phyloP scores from a whole-genome alignment of 2,888 invertebrate species.

The Xanthia togata region DNA sequence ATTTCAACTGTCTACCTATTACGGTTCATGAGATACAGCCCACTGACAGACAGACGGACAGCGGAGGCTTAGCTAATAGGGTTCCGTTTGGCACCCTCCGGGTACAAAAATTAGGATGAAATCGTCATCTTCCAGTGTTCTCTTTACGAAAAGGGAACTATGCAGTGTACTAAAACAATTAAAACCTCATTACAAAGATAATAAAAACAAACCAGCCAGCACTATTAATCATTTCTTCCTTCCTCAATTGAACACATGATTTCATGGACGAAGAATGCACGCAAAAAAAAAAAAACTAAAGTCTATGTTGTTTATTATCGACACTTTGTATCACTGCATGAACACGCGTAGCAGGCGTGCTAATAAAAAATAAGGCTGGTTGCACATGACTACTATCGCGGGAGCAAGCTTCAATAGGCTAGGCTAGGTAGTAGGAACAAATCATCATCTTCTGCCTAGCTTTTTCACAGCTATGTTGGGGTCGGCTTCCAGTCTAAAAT shows the following conservation, averaged over 20 bases:
- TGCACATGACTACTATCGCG: not conserved
- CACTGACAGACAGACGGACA: no score
- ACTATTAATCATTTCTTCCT: not conserved
- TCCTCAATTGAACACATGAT: constrained; percentile 24
- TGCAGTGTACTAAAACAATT: not conserved
- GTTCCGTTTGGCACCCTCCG: no score
- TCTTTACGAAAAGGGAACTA: not conserved
- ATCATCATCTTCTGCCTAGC: not conserved
- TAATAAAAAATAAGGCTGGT: constrained; percentile 5
- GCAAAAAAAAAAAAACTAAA: constrained; percentile 25
- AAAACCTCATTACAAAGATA: not conserved
- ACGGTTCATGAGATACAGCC: no score
- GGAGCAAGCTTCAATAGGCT: not conserved
- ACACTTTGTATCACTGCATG: constrained; percentile 9
- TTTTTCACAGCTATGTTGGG: not conserved
- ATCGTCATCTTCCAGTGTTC: not conserved
- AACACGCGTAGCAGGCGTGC: constrained; percentile 28
- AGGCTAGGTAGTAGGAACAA: not conserved
- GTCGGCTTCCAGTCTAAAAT: not conserved
- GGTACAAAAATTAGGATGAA: not conserved
- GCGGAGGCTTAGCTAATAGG: no score
- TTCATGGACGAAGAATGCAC: constrained; percentile 24
- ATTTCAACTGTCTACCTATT: no score
- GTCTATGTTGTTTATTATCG: constrained; percentile 23
- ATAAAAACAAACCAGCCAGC: not conserved